Conservation (phyloP, 1,140 invertebrate genomes). For the Cyphomyrmex costatus region DNA sequence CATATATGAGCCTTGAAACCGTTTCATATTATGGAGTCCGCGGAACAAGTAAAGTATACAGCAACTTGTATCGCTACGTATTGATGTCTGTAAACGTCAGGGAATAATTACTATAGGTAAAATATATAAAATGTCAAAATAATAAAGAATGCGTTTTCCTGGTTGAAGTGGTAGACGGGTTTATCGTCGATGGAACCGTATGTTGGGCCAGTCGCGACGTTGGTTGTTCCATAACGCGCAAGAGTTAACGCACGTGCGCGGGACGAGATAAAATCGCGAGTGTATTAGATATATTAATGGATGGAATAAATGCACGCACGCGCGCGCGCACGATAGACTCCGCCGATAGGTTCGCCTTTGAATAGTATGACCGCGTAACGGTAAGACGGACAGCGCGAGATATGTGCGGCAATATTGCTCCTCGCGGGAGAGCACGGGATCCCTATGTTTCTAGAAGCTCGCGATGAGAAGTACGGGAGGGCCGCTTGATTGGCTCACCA, state of each 20-base stretch:
- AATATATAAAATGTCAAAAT: constrained; percentile 9
- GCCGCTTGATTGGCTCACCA: constrained; percentile 49
- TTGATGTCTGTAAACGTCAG: not conserved
- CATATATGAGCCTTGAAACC: not conserved
- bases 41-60: not conserved
- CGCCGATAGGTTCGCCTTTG: constrained; percentile 53
- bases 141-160: not conserved
- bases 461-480: constrained; percentile 19
- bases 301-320: constrained; percentile 35
- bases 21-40: not conserved
- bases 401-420: constrained; percentile 35
- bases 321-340: constrained; percentile 23
- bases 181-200: not conserved
- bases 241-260: constrained; percentile 35
- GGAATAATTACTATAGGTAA: not conserved
- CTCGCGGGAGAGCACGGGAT: constrained; percentile 16
- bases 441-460: constrained; percentile 44
- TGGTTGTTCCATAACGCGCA: constrained; percentile 22
- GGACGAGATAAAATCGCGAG: constrained; percentile 39
- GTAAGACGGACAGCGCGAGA: constrained; percentile 60
- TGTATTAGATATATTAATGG: constrained; percentile 51
- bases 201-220: not conserved
- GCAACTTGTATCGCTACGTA: not conserved
- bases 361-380: constrained; percentile 66
- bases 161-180: not conserved